phyloP scores from a whole-genome alignment of 2,113 vertebrate species.

The Raja brachyura region DNA sequence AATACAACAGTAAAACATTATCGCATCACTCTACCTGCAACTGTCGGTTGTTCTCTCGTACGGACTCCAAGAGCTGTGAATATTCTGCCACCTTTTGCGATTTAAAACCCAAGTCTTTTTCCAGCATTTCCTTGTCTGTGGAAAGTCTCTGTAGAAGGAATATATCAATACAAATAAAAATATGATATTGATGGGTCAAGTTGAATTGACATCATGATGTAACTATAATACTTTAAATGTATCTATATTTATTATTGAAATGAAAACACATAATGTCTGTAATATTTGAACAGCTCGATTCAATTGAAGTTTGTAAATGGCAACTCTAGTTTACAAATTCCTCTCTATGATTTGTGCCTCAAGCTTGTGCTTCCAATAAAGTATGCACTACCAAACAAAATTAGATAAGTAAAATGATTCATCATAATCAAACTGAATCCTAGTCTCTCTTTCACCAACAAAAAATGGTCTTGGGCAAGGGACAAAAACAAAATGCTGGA shows the following conservation, averaged over 20 bases:
- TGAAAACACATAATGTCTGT: neutral
- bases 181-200: neutral
- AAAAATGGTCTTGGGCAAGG: neutral
- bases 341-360: neutral
- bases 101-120: constrained; percentile 81
- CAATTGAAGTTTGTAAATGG: neutral
- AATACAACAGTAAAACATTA: neutral
- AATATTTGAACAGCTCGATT: neutral
- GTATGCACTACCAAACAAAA: neutral
- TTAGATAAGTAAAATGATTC: neutral
- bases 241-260: neutral
- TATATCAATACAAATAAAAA: neutral
- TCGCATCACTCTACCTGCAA: constrained; percentile 67
- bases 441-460: neutral
- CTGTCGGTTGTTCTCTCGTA: constrained; percentile 80
- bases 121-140: constrained; percentile 70
- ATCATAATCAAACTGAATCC: neutral
- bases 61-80: constrained; percentile 69
- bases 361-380: neutral
- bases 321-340: neutral
- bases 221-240: neutral
- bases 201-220: no score
- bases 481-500: no score
- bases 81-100: constrained; percentile 78
- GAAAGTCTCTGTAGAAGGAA: constrained; percentile 63